These are phyloP conservation scores for Timema cristinae DNA, from an alignment of 2,888 invertebrate genomes.

Conservation along the genomic window DNA sequence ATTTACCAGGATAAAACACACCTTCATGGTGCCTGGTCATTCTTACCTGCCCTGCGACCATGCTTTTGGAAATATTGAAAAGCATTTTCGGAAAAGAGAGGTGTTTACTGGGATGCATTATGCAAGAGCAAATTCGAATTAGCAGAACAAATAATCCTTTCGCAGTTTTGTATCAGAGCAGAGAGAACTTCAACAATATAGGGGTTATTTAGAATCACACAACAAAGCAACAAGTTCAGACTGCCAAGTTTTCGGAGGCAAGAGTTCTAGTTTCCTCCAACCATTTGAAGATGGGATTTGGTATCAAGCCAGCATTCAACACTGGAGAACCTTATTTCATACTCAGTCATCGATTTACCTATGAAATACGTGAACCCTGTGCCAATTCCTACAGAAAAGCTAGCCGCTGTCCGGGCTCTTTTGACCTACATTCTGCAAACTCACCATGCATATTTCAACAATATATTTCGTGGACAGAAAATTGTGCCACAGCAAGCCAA, in stretches of 20 bases:
- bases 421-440: no score
- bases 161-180: neutral
- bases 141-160: constrained; percentile 5
- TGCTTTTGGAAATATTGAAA: neutral
- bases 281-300: neutral
- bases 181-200: neutral
- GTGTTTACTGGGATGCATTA: no score
- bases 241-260: neutral
- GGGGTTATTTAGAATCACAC: neutral
- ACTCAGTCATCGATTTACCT: no score
- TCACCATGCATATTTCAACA: no score
- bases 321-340: no score
- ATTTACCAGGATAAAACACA: neutral
- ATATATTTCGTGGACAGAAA: no score
- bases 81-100: neutral
- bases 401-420: no score
- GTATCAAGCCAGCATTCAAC: no score
- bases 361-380: no score
- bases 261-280: neutral
- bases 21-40: constrained; percentile 6
- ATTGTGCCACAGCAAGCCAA: no score
- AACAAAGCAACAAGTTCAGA: neutral
- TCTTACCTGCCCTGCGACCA: neutral
- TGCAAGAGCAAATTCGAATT: neutral
- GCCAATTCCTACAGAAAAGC: no score